Conservation (phyloP, 2,113 vertebrate genomes). For the Larimichthys polyactis region DNA sequence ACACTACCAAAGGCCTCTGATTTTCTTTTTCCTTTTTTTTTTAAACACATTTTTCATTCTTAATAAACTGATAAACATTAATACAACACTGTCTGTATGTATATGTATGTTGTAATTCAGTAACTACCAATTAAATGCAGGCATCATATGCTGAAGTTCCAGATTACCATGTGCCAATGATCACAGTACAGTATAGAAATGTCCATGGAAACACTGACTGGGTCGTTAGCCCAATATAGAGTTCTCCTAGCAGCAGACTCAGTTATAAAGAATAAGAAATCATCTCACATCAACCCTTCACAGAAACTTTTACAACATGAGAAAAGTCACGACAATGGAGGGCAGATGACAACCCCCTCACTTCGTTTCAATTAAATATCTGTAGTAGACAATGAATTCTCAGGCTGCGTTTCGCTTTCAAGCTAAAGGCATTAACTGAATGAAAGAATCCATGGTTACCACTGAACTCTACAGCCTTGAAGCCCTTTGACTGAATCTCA, state of each 20-base stretch:
- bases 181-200: neutral
- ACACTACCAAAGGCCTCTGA: neutral
- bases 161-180: neutral
- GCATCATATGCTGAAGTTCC: neutral
- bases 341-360: conserved; percentile 45
- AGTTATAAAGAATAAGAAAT: conserved; percentile 20
- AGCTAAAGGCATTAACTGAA: conserved; percentile 67
- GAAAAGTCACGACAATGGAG: conserved; percentile 50
- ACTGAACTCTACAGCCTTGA: conserved; percentile 54
- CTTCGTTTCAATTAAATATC: conserved; percentile 69
- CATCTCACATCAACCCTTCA: conserved; percentile 18
- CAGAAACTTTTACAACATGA: conserved; percentile 49
- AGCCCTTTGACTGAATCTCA: conserved; percentile 63
- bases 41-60: neutral
- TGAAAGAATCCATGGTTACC: conserved; percentile 68
- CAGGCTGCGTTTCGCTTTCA: conserved; percentile 56
- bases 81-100: neutral
- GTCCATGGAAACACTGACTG: neutral
- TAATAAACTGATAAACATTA: neutral
- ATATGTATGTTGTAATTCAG: neutral
- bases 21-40: neutral
- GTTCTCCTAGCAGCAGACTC: neutral
- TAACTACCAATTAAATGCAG: neutral
- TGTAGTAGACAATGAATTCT: conserved; percentile 66
- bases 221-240: neutral